Evolutionary conservation across 1,140 invertebrate species (phyloP).

Genomic region (Stegodyphus mimosarum): DNA sequence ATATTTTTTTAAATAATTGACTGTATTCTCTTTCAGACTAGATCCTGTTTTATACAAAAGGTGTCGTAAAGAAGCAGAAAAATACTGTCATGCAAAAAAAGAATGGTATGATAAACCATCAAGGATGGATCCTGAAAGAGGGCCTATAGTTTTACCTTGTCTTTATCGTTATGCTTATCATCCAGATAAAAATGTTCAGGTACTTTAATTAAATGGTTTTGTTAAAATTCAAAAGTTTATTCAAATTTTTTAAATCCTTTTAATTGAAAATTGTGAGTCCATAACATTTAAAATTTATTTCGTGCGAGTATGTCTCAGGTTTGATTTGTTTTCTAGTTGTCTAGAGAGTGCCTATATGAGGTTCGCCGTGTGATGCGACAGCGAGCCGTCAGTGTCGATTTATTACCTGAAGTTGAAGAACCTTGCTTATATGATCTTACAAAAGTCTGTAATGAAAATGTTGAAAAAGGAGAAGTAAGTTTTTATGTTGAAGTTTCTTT

Average conservation of each 20-base stretch:
- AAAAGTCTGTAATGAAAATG: slow-evolving; percentile 83
- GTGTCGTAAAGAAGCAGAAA: slow-evolving; percentile 87
- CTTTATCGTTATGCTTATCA: slow-evolving; percentile 88
- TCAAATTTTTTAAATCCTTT: neutral
- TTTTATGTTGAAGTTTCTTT: neutral
- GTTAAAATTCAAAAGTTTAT: too few relatives aligned
- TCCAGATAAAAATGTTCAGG: slow-evolving; percentile 75
- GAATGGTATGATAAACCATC: slow-evolving; percentile 77
- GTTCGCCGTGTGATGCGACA: slow-evolving; percentile 91
- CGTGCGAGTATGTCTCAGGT: neutral
- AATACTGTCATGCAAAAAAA: slow-evolving; percentile 81
- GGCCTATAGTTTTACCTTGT: slow-evolving; percentile 89
- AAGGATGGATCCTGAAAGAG: slow-evolving; percentile 76
- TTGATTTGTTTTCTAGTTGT: slow-evolving; percentile 64
- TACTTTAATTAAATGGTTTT: slow-evolving; percentile 62
- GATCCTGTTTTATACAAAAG: slow-evolving; percentile 89
- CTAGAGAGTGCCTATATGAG: slow-evolving; percentile 75
- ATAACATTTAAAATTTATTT: too few relatives aligned
- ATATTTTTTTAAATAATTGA: neutral
- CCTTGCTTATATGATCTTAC: slow-evolving; percentile 88
- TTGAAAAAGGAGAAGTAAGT: slow-evolving; percentile 80
- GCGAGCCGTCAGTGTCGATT: slow-evolving; percentile 88
- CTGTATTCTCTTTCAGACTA: slow-evolving; percentile 69
- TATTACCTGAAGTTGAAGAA: slow-evolving; percentile 94
- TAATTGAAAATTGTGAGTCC: too few relatives aligned